Evolutionary conservation across 2,888 invertebrate genomes (phyloP).

Genomic region (Notodonta ziczac): DNA sequence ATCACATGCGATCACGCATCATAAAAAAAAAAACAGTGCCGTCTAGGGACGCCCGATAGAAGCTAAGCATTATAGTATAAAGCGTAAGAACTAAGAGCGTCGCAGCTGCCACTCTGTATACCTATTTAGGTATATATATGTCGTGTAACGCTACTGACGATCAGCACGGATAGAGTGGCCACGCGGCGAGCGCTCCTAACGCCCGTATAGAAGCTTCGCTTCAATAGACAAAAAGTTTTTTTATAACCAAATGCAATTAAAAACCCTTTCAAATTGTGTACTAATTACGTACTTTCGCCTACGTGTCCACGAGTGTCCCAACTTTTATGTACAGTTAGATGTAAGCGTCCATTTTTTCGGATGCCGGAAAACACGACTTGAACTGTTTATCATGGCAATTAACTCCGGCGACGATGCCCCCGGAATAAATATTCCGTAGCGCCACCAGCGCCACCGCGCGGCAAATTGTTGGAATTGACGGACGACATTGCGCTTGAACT

Average conservation of each 20-base stretch:
- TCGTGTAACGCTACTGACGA: too few species aligned
- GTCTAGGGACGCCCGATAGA: too few species aligned
- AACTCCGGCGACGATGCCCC: constrained; percentile 48
- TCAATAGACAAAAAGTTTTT: too few species aligned
- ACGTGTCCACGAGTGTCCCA: not conserved
- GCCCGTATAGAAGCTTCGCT: too few species aligned
- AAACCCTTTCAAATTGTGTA: not conserved
- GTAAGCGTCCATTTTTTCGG: constrained; percentile 27
- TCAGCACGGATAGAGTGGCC: too few species aligned
- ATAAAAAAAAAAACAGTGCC: too few species aligned
- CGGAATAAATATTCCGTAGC: constrained; percentile 50
- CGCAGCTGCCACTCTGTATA: too few species aligned
- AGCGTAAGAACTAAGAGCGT: too few species aligned
- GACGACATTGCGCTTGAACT: constrained; percentile 18
- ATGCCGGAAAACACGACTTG: constrained; percentile 48
- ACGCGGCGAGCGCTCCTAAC: too few species aligned
- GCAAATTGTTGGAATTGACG: constrained; percentile 37
- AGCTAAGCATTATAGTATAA: too few species aligned
- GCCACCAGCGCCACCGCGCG: constrained; percentile 17
- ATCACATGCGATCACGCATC: too few species aligned
- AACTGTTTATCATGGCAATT: constrained; percentile 64
- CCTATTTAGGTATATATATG: too few species aligned
- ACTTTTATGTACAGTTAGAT: constrained; percentile 24
- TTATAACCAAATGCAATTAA: not conserved
- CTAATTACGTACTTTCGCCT: not conserved